Conservation (phyloP, 2,113 vertebrate genomes). For the Orycteropus afer region DNA sequence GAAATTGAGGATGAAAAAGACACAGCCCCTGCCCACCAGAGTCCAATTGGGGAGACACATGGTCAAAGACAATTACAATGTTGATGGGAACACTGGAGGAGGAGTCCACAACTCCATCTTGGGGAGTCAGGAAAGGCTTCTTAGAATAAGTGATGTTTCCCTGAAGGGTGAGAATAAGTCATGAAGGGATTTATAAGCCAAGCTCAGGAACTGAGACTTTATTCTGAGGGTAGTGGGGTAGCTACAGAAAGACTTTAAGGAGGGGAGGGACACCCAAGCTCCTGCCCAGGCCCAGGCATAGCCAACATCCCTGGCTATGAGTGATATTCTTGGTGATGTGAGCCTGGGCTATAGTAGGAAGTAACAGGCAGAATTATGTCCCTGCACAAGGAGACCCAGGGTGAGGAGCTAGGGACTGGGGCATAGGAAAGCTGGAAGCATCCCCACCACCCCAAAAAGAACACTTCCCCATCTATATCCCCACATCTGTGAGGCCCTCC, state of each 20-base stretch:
- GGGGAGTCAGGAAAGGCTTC: neutral
- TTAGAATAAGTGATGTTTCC: neutral
- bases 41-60: neutral
- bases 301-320: neutral
- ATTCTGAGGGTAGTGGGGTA: neutral
- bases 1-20: neutral
- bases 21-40: neutral
- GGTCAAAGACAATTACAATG: neutral
- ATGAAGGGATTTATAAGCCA: neutral
- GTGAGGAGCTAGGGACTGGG: neutral
- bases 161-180: neutral
- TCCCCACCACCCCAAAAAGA: neutral
- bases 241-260: neutral
- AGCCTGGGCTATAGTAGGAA: neutral
- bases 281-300: neutral
- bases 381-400: accelerated
- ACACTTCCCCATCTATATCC: neutral
- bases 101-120: neutral
- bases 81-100: neutral
- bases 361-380: neutral
- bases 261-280: neutral
- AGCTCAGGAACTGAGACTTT: neutral
- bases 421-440: neutral
- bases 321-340: neutral
- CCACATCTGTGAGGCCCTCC: neutral